phyloP scores from a whole-genome alignment of 2,113 vertebrate genomes.

The Pygathrix nemaeus region DNA sequence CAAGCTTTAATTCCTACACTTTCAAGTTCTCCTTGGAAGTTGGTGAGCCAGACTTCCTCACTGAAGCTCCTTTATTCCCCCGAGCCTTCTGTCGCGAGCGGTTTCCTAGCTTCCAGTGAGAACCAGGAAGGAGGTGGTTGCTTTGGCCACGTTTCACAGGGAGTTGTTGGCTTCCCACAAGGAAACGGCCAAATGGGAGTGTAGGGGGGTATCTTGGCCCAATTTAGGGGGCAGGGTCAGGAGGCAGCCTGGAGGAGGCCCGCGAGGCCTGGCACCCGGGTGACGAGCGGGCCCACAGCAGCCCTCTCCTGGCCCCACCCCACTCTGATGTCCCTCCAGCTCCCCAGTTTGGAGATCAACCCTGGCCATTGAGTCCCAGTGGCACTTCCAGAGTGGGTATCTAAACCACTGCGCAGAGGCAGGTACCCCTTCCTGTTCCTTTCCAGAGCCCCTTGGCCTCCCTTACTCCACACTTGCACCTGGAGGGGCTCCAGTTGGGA shows the following conservation, averaged over 20 bases:
- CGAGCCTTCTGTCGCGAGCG: fast-evolving
- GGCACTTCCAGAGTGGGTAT: not conserved
- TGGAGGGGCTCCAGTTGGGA: not conserved
- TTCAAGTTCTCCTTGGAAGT: not conserved
- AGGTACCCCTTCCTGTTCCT: not conserved
- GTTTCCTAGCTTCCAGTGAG: not conserved
- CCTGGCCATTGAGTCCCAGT: not conserved
- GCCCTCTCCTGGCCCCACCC: not conserved
- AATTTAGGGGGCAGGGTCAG: fast-evolving
- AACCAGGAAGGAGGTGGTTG: not conserved
- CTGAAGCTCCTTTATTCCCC: not conserved
- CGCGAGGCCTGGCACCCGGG: not conserved
- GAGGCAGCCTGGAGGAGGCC: not conserved
- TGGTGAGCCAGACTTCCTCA: not conserved
- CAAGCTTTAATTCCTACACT: fast-evolving
- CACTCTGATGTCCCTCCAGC: not conserved
- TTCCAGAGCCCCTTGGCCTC: not conserved
- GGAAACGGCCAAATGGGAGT: not conserved
- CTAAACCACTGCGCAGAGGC: fast-evolving
- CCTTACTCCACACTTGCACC: not conserved
- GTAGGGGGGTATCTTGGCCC: fast-evolving
- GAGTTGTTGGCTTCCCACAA: not conserved
- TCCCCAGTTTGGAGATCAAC: not conserved
- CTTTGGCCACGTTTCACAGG: not conserved
- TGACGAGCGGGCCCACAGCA: not conserved